Conservation (phyloP, 1,140 invertebrate species). For the Bombus pascuorum region DNA sequence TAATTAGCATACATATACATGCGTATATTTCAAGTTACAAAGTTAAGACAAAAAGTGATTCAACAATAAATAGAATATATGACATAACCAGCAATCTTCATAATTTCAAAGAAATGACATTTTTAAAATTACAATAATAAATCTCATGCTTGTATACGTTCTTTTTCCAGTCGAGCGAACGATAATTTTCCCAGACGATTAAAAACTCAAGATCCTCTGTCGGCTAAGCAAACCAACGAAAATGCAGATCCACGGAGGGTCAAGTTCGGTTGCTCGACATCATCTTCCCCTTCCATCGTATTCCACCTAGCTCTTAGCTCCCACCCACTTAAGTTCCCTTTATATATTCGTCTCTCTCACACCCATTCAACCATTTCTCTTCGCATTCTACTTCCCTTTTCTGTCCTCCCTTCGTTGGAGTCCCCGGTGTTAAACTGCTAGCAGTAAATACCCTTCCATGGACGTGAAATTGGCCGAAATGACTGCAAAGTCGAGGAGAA, state of each 20-base stretch:
- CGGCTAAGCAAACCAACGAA: slow-evolving; percentile 27
- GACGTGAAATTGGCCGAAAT: slow-evolving; percentile 38
- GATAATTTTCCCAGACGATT: neutral
- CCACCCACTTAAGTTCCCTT: neutral
- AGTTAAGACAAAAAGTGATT: neutral
- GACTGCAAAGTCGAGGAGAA: slow-evolving; percentile 20
- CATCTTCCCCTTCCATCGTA: slow-evolving; percentile 5
- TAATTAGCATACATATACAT: too few species aligned
- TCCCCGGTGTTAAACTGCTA: neutral
- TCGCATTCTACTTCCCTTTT: neutral
- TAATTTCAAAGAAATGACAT: neutral
- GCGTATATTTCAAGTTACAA: neutral
- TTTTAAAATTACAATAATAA: neutral
- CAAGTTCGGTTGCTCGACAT: slow-evolving; percentile 52
- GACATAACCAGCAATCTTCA: neutral
- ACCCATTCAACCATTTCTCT: neutral
- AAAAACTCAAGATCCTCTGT: slow-evolving; percentile 19
- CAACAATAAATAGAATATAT: neutral
- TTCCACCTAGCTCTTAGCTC: slow-evolving; percentile 22
- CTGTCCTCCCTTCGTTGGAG: neutral
- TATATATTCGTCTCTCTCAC: neutral
- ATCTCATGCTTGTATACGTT: neutral
- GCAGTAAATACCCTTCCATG: slow-evolving; percentile 16
- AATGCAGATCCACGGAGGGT: slow-evolving; percentile 45
- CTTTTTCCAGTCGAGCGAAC: too few species aligned